phyloP scores from a whole-genome alignment of 2,113 vertebrate species.

The Hemichromis elongatus region DNA sequence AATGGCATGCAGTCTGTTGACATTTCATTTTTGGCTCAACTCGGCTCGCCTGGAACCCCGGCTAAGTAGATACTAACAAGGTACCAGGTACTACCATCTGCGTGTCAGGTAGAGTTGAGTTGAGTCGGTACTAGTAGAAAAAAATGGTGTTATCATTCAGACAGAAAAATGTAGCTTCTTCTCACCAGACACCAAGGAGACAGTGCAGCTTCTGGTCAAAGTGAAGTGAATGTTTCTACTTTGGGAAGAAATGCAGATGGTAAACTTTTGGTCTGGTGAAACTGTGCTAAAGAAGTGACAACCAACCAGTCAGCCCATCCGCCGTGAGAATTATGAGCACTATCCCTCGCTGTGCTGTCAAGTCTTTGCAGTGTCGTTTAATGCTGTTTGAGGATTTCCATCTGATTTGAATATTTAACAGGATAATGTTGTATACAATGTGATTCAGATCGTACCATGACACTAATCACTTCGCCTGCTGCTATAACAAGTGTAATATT shows the following conservation, averaged over 20 bases:
- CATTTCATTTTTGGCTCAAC: neutral
- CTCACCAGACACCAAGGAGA: neutral
- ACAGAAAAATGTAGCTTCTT: neutral
- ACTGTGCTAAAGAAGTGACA: neutral
- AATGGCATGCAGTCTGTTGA: neutral
- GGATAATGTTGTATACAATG: neutral
- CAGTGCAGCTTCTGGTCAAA: neutral
- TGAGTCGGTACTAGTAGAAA: fast-evolving
- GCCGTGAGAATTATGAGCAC: neutral
- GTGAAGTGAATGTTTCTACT: neutral
- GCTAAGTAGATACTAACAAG: neutral
- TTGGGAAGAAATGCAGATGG: neutral
- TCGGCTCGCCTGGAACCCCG: neutral
- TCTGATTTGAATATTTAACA: slow-evolving; percentile 30
- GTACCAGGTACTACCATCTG: neutral
- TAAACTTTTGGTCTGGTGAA: neutral
- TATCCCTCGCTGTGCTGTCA: neutral
- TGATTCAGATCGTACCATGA: neutral
- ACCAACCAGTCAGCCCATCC: neutral
- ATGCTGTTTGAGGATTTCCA: slow-evolving; percentile 16
- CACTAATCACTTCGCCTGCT: neutral
- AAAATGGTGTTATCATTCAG: neutral
- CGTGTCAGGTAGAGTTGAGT: neutral
- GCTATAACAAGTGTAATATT: neutral
- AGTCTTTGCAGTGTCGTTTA: neutral